These are phyloP conservation scores for Tachuris rubrigastra DNA, from an alignment of 2,113 vertebrate species.

Conservation along the genomic window DNA sequence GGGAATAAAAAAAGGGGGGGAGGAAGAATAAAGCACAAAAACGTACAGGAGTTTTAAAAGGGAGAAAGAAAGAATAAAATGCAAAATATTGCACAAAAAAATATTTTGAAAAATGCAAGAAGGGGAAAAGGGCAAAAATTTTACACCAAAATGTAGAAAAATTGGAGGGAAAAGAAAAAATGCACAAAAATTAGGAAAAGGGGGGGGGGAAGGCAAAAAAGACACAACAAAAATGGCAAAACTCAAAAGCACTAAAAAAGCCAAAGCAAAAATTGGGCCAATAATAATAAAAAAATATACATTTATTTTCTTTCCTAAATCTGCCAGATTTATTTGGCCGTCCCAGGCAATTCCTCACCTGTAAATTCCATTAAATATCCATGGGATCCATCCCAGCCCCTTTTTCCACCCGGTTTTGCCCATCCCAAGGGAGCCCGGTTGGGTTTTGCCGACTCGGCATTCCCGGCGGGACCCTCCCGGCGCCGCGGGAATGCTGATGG, in stretches of 20 bases:
- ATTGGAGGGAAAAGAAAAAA: too few species aligned
- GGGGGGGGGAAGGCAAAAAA: background rate
- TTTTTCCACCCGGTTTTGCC: background rate
- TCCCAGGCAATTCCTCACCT: background rate
- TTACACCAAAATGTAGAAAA: background rate
- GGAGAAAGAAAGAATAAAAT: rapidly evolving
- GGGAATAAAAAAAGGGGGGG: background rate
- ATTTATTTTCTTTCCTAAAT: background rate
- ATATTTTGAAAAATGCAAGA: background rate
- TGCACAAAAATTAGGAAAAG: background rate
- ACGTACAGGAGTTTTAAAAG: background rate
- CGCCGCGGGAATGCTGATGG: constrained; percentile 21
- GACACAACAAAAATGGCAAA: background rate
- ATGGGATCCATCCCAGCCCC: background rate
- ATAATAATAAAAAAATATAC: background rate
- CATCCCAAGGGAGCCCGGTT: rapidly evolving
- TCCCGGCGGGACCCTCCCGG: background rate
- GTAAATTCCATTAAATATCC: rapidly evolving
- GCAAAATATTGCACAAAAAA: background rate
- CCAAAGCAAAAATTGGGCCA: background rate
- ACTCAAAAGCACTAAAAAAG: background rate
- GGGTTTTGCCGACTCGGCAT: background rate
- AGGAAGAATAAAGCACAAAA: background rate
- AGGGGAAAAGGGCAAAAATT: background rate
- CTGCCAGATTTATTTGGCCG: background rate